These are phyloP conservation scores for Orthonevra nobilis DNA, from an alignment of 2,888 invertebrate genomes.

Conservation along the genomic window DNA sequence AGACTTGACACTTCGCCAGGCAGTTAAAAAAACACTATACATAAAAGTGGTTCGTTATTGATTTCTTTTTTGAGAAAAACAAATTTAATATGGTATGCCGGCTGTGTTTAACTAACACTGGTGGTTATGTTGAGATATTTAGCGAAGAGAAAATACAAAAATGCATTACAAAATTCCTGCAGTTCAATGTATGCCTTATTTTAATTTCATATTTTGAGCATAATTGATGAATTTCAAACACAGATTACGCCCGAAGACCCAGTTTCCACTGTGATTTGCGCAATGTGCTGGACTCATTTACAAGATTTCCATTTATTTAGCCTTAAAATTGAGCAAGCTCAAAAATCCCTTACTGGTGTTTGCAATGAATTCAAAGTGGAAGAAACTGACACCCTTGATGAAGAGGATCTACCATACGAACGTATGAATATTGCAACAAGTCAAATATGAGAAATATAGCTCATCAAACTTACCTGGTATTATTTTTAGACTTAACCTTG, in stretches of 20 bases:
- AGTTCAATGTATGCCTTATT: conserved; percentile 21
- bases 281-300: conserved; percentile 62
- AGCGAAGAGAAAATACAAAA: conserved; percentile 30
- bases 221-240: too few relatives aligned
- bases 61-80: too few relatives aligned
- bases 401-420: too few relatives aligned
- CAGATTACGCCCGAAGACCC: conserved; percentile 46
- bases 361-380: not conserved
- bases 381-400: too few relatives aligned
- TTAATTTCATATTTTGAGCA: too few relatives aligned
- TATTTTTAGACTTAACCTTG: too few relatives aligned
- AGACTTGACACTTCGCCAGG: too few relatives aligned
- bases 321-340: conserved; percentile 50
- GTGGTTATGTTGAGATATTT: conserved; percentile 33
- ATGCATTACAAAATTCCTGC: conserved; percentile 30
- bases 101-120: conserved; percentile 28
- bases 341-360: conserved; percentile 4
- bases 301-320: conserved; percentile 67
- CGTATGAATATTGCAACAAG: too few relatives aligned
- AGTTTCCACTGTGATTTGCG: conserved; percentile 60
- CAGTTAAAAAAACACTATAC: too few relatives aligned
- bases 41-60: too few relatives aligned
- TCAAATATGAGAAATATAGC: too few relatives aligned
- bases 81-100: conserved; percentile 41
- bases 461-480: too few relatives aligned